Conservation (phyloP, 1,140 invertebrate species). For the Drosophila trapezifrons region DNA sequence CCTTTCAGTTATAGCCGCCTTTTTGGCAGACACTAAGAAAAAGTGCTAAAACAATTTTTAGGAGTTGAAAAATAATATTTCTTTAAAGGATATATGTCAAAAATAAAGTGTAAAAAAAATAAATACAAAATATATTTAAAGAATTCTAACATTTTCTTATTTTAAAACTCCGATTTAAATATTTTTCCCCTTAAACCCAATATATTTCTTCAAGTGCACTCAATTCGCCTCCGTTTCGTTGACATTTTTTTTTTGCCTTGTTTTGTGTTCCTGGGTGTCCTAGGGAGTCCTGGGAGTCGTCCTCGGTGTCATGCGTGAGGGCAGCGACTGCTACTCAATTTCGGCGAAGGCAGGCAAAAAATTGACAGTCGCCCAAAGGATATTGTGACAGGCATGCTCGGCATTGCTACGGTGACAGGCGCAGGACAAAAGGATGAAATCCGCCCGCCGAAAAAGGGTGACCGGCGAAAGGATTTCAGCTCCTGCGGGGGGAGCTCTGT, state of each 20-base stretch:
- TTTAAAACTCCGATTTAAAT: background rate
- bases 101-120: background rate
- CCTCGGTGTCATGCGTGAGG: slow-evolving; percentile 68
- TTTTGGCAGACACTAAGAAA: background rate
- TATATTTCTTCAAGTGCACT: slow-evolving; percentile 7
- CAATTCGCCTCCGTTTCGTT: slow-evolving; percentile 20
- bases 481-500: slow-evolving; percentile 32
- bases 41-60: no score
- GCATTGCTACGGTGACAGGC: slow-evolving; percentile 54
- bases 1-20: slow-evolving; percentile 25
- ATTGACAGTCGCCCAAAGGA: slow-evolving; percentile 79
- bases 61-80: no score
- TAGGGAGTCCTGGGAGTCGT: slow-evolving; percentile 20
- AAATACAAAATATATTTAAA: background rate
- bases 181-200: background rate
- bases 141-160: background rate
- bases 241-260: slow-evolving; percentile 26
- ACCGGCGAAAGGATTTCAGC: slow-evolving; percentile 45
- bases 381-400: slow-evolving; percentile 78
- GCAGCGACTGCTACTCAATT: slow-evolving; percentile 36
- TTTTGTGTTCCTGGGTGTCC: slow-evolving; percentile 24
- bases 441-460: slow-evolving; percentile 56
- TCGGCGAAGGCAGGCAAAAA: slow-evolving; percentile 36
- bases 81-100: background rate
- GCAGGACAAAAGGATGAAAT: slow-evolving; percentile 62